A percentile compares a stretch with the other conserved stretches of the same genome.
Evolutionary conservation across 2,888 invertebrate genomes (phyloP).

Genomic region (Ischnura elegans): DNA sequence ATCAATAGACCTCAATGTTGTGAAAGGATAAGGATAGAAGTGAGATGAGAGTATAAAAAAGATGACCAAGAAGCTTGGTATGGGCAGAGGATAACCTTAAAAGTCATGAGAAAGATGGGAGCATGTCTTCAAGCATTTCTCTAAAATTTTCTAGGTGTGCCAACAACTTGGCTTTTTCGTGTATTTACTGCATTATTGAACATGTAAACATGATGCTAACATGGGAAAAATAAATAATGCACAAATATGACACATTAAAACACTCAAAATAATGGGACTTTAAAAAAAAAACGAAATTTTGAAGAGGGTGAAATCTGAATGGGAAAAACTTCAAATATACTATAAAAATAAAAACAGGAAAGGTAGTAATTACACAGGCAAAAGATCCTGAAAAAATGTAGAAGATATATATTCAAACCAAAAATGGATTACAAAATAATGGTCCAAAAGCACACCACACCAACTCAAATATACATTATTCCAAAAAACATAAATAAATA

Average conservation of each 20-base stretch:
- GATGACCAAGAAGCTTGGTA: neutral
- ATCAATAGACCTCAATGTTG: neutral
- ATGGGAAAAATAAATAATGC: neutral
- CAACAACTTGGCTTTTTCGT: neutral
- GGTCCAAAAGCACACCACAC: slow-evolving; percentile 21
- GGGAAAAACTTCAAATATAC: neutral
- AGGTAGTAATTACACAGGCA: neutral
- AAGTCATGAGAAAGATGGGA: neutral
- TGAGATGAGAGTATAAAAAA: neutral
- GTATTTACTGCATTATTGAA: neutral
- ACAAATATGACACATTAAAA: neutral
- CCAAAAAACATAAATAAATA: neutral
- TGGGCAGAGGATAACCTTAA: neutral
- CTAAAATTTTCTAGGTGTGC: neutral
- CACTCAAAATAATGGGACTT: neutral
- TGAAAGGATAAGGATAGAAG: neutral
- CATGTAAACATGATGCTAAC: neutral
- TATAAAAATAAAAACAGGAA: neutral
- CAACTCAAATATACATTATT: slow-evolving; percentile 9
- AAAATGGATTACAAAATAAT: slow-evolving; percentile 4
- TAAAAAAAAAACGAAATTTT: neutral
- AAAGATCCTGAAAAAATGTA: neutral
- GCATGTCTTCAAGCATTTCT: neutral
- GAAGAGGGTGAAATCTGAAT: neutral
- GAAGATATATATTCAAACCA: neutral